Percentiles rank a stretch among this genome's conserved stretches.
Evolutionary conservation across 2,797 vertebrate genomes (phyloP).

Genomic region (Trachurus trachurus): DNA sequence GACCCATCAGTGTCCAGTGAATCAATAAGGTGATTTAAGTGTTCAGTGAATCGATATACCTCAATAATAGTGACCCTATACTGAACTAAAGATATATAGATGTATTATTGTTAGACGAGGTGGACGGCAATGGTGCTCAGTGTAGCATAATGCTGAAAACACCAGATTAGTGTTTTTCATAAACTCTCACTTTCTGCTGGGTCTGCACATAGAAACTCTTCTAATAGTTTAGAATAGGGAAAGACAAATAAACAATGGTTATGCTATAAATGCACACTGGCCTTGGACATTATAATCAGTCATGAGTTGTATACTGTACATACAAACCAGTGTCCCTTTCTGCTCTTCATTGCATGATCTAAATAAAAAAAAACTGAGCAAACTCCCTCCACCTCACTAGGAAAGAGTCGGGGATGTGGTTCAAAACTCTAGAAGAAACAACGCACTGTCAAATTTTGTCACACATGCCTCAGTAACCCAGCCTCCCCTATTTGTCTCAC

Average conservation of each 20-base stretch:
- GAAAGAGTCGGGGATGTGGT: too few species aligned
- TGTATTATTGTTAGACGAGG: background rate
- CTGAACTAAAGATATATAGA: background rate
- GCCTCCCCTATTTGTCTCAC: background rate
- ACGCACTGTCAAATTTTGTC: background rate
- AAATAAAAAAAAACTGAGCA: too few species aligned
- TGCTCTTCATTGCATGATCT: too few species aligned
- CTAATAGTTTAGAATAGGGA: background rate
- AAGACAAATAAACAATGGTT: background rate
- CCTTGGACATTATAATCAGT: background rate
- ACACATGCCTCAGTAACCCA: background rate
- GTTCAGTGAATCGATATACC: slow-evolving; percentile 6
- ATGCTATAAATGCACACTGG: background rate
- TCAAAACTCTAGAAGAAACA: background rate
- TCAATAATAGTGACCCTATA: background rate
- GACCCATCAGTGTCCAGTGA: slow-evolving; percentile 12
- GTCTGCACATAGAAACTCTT: background rate
- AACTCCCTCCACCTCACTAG: too few species aligned
- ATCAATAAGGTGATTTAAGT: background rate
- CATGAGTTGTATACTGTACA: background rate
- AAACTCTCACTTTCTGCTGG: too few species aligned
- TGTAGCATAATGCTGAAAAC: background rate
- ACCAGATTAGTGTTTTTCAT: too few species aligned
- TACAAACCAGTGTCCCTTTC: too few species aligned
- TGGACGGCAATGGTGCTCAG: background rate